A percentile compares a stretch with the other conserved stretches of the same genome.
phyloP scores from a whole-genome alignment of 2,113 vertebrate species.

The Psammodynastes pulverulentus region DNA sequence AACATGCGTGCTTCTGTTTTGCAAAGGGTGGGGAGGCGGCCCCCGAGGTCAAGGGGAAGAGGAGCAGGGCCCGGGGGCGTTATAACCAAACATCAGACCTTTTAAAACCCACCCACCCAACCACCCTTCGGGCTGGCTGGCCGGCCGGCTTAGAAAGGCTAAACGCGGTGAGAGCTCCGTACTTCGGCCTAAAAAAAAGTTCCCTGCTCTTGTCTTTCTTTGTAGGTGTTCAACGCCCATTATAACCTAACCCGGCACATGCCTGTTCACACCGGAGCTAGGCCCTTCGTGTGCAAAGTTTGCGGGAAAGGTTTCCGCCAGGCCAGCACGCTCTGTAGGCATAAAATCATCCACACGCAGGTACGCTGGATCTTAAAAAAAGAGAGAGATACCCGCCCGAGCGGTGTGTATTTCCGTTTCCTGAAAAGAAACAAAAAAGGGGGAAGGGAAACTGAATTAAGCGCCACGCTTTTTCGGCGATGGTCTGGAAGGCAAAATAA shows the following conservation, averaged over 20 bases:
- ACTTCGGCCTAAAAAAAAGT: background rate
- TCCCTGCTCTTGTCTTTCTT: slow-evolving; percentile 31
- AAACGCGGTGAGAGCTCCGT: background rate
- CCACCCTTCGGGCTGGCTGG: background rate
- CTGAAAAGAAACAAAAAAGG: too few relatives aligned
- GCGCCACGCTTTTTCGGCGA: background rate
- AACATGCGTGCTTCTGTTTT: background rate
- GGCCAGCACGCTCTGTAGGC: slow-evolving; percentile 94
- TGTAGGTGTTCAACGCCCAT: slow-evolving; percentile 95
- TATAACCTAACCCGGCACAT: slow-evolving; percentile 98
- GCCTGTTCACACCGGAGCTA: slow-evolving; percentile 96
- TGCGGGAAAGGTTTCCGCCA: slow-evolving; percentile 98
- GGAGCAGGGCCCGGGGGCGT: too few relatives aligned
- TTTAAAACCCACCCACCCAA: background rate
- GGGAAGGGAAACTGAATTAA: background rate
- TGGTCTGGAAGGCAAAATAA: background rate
- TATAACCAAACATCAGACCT: background rate
- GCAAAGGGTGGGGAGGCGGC: background rate
- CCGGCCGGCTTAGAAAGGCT: background rate
- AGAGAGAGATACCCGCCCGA: background rate
- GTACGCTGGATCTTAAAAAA: slow-evolving; percentile 69
- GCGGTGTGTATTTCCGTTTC: background rate
- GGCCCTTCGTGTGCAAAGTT: slow-evolving; percentile 96
- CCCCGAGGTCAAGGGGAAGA: background rate
- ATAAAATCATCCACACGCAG: slow-evolving; percentile 99